Percentiles rank a stretch among this genome's conserved stretches.
These are phyloP conservation scores for Stomatorhinus ivindoensis DNA, from an alignment of 2,113 vertebrate species.

Conservation along the genomic window DNA sequence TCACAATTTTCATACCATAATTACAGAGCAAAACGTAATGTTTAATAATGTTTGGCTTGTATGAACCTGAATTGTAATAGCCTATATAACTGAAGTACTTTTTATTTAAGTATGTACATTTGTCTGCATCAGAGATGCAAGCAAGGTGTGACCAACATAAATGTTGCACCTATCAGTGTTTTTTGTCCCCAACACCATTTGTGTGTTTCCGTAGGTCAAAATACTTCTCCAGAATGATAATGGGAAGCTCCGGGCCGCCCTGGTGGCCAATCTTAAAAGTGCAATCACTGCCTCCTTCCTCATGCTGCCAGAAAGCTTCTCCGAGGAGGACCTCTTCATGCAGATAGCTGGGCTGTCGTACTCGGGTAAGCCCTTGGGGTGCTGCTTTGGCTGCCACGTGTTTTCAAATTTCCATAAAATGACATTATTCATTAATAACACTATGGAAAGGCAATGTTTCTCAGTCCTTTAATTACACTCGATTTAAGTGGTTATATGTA, in stretches of 20 bases:
- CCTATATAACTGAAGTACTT: neutral
- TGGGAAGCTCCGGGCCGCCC: conserved; percentile 62
- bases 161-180: neutral
- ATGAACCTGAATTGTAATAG: neutral
- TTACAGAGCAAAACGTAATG: neutral
- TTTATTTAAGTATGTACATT: neutral
- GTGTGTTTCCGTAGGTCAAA: conserved; percentile 66
- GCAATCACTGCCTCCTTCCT: conserved; percentile 83
- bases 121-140: neutral
- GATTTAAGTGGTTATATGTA: neutral
- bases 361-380: conserved; percentile 58
- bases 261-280: conserved; percentile 81
- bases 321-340: conserved; percentile 83
- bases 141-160: neutral
- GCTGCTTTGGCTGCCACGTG: neutral
- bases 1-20: neutral
- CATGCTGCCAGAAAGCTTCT: conserved; percentile 89
- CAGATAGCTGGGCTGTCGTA: conserved; percentile 91
- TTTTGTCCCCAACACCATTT: neutral
- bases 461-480: neutral
- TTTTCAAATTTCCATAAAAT: neutral
- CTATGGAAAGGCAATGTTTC: neutral
- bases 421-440: neutral
- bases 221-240: conserved; percentile 78
- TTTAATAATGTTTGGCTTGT: neutral